These are phyloP conservation scores for Xenus cinereus DNA, from an alignment of 2,113 vertebrate genomes.

Conservation along the genomic window DNA sequence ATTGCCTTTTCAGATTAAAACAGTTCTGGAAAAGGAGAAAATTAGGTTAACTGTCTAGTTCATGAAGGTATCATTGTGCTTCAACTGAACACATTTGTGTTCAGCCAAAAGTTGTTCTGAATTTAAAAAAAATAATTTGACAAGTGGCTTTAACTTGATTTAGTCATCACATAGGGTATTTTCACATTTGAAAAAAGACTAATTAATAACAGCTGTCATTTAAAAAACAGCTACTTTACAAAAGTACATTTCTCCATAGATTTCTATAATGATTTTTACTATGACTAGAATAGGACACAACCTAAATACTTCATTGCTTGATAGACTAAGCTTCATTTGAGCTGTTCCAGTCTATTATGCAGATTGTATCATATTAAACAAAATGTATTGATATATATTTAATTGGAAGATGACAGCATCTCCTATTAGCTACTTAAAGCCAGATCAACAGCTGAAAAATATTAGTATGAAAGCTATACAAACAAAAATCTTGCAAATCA, in stretches of 20 bases:
- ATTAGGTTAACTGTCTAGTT: neutral
- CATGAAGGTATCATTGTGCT: neutral
- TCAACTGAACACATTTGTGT: neutral
- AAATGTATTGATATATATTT: neutral
- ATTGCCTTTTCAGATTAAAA: neutral
- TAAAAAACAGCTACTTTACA: constrained; percentile 12
- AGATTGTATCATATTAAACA: neutral
- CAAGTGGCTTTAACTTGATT: constrained; percentile 39
- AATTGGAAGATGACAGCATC: neutral
- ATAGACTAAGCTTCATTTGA: neutral
- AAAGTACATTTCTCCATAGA: constrained; percentile 19
- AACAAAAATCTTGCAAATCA: neutral
- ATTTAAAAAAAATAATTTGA: neutral
- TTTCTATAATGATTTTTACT: constrained; percentile 48
- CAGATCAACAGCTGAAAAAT: neutral
- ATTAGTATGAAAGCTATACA: neutral
- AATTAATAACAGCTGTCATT: constrained; percentile 46
- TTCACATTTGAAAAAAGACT: constrained; percentile 36
- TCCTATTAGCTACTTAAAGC: neutral
- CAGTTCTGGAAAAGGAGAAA: neutral
- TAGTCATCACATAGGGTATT: constrained; percentile 4
- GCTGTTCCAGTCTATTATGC: neutral
- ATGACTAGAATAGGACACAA: neutral
- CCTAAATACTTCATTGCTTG: constrained; percentile 22
- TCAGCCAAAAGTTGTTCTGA: neutral